Evolutionary conservation across 2,888 invertebrate species (phyloP), one percentile per base, ranked within the genome.

Genomic region (Apoderus coryli): DNA sequence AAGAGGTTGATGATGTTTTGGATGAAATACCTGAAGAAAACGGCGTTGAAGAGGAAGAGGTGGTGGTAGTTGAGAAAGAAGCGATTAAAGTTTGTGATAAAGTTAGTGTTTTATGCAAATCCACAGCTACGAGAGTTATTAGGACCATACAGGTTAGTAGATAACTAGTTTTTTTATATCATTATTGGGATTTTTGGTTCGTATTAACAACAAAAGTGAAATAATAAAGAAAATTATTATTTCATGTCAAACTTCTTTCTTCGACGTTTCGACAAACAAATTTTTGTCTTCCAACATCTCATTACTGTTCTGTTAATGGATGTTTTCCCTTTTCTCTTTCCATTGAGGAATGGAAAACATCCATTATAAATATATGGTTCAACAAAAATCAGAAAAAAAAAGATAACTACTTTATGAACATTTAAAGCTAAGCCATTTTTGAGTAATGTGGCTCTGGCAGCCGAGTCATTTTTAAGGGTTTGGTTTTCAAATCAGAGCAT

Each of bases 111-210:
- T 63, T 85, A 4, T 71, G 76, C 3, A 72, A 71, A 4, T 74
- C 74, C 12, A 72, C 76, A 14, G 84, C 86, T 7, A 79, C 74
- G 30, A 69, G 74, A 45, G 76, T 92, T 3, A 72, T 86, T 30
- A 42, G 41, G 31, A 54, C 49, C 6, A 56, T 58, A 35, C 46
- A 52, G 44, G 51, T 51, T 32, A 39, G 40, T 14, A 22, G 16
- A 14, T 34, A 25, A 27, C 10, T 29, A 15, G 13, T 25, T 12
- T 10, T 24, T 24, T 4, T 25, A 14, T 10, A 13, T 3, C 3
- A 15, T 31, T 24, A 9, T 10, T 23, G 22, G n/a, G n/a, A n/a
- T n/a, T n/a, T n/a, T n/a, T n/a, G n/a, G n/a, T n/a, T n/a, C n/a
- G n/a, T n/a, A n/a, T 4, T 14, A 16, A 15, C 15, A 5, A 16